Evolutionary conservation across 2,888 invertebrate genomes (phyloP), one percentile per base, ranked within the genome.

Genomic region (Raillietiella orientalis): DNA sequence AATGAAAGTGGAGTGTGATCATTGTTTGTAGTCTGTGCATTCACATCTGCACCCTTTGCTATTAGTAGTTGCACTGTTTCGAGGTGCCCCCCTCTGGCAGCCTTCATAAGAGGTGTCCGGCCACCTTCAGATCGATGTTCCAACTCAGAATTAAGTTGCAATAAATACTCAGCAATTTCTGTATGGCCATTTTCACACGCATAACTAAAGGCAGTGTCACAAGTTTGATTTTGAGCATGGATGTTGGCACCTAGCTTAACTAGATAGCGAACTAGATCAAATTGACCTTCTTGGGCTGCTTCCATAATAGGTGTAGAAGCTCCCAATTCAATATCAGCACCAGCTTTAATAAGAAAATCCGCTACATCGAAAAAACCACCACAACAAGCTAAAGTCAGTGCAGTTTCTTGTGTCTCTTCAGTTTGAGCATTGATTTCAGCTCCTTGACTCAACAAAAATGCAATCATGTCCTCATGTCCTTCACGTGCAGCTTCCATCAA

Each of bases 181-280:
- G 84, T 84, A 52, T 93, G 90, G 0, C 93, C 93, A 53, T 90
- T 93, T 54, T 93, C 93, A 51, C 84, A 84, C 27, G 93, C 90
- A 53, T 90, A 87, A 29, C 84, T 87, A 31, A 96, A 55, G 27
- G 93, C 84, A 30, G 84, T 84, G 48, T 87, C 84, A 31, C 77
- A 75, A 21, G 84, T 82, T 46, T 75, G 77, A 17, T 87, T 87
- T 50, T 71, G 70, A 12, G 84, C 79, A 49, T 79, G 71, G 30
- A 84, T 79, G 50, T 77, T 70, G 28, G 84, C 82, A 37, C 66
- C 63, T 36, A 66, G 64, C 45, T 69, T 66, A 31, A 82, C 46
- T 25, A 82, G 57, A 49, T 71, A 79, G 45, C 70, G 60, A 28
- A 79, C 87, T 30, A 90, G 62, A 41, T 87, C 84, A 12, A 82